Base-by-base conservation (phyloP, 2,113 vertebrate species). In the Hemiscyllium ocellatum region DNA sequence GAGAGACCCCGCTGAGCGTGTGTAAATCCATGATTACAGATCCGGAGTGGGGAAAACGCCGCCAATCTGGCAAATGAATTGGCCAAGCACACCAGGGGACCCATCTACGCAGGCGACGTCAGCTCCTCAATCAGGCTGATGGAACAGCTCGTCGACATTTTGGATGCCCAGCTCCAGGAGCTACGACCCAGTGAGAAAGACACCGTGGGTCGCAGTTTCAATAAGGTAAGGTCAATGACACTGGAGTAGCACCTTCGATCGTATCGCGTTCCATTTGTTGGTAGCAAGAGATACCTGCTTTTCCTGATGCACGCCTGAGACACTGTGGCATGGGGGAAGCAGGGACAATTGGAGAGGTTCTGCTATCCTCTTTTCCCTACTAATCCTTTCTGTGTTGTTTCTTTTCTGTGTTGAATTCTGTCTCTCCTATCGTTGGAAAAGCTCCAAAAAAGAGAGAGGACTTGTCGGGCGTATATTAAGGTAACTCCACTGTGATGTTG, bases 381-480 rank as follows among this genome's bases (percentile, higher is more conserved):
- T 93, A 93, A 93, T 19, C 33, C 65, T 47, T 37, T 93, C 61
- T 93, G 33, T 91, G 65, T 65, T 91, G 24, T 89, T 65, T 61
- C 15, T 29, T 93, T 37, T 37, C n/a, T 66, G 97, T 97, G 96
- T 98, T 97, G 97, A 98, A 97, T 96, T 97, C 95, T 96, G 97
- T 61, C 7, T 96, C 96, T 96, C 69, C 76, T 50, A 86, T 97
- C 96, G 97, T 97, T 97, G 98, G 97, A 98, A 99, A 99, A 99
- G 99, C 99, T 99, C 98, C 99, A 99, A 99, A 99, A 99, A 97
- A 98, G 99, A 98, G 99, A 99, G 98, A 98, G 99, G 98, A 99
- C 99, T 98, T 99, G 99, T 98, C 99, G 99, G 98, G 98, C 98
- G 97, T 99, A 99, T 98, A 99, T 99, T 98, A 99, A 99, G 99